phyloP scores from a whole-genome alignment of 1,140 invertebrate species.

The Kradibia gibbosae region DNA sequence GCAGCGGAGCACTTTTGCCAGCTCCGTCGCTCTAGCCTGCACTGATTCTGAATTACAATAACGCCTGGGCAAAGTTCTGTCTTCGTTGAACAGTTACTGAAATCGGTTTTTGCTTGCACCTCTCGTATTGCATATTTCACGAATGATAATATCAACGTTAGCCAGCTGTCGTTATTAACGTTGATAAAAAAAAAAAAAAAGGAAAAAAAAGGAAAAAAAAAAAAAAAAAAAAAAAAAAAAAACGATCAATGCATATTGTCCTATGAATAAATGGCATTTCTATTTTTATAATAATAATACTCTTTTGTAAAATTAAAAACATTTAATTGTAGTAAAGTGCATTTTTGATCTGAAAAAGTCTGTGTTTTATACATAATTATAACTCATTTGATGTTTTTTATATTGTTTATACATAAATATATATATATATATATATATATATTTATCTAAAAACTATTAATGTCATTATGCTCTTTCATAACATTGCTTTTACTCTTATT shows the following conservation, averaged over 20 bases:
- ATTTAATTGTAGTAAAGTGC: conserved; percentile 26
- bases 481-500: not conserved
- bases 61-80: not conserved
- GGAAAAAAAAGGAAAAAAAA: not conserved
- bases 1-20: conserved; percentile 24
- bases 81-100: conserved; percentile 2
- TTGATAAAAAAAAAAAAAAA: no score
- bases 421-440: not conserved
- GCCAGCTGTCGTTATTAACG: no score
- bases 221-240: not conserved
- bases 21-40: not conserved
- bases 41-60: conserved; percentile 5
- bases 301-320: conserved; percentile 7
- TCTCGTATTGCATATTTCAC: not conserved
- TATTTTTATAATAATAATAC: conserved; percentile 8
- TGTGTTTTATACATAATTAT: conserved; percentile 3
- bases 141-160: no score
- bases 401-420: not conserved
- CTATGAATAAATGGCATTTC: not conserved
- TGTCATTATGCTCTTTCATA: not conserved
- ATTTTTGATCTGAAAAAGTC: conserved; percentile 26
- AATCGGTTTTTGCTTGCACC: not conserved
- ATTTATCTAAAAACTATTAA: not conserved
- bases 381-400: not conserved
- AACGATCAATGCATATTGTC: not conserved